These are phyloP conservation scores for Lophotis ruficrista DNA, from an alignment of 2,113 vertebrate species.

Conservation along the genomic window DNA sequence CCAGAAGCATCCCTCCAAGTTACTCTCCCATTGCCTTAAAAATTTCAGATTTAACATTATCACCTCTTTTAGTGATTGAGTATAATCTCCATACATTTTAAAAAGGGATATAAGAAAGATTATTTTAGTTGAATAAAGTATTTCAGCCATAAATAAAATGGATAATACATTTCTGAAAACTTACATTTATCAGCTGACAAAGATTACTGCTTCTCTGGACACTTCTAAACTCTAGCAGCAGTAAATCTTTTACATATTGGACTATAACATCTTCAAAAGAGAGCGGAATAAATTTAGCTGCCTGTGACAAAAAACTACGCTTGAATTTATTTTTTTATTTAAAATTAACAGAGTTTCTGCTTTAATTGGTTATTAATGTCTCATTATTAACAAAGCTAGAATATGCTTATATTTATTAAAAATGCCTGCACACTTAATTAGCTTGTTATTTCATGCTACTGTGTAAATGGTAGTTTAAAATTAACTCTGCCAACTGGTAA, in stretches of 20 bases:
- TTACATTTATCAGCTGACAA: background rate
- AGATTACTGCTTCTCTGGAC: background rate
- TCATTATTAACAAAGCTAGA: background rate
- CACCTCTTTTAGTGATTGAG: slow-evolving; percentile 69
- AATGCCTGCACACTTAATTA: background rate
- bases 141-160: background rate
- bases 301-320: background rate
- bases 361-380: background rate
- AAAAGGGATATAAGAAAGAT: background rate
- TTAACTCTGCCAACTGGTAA: background rate
- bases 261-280: background rate
- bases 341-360: background rate
- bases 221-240: background rate
- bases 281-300: background rate
- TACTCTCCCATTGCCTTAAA: slow-evolving; percentile 61
- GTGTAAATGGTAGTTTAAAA: background rate
- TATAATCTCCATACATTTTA: slow-evolving; percentile 40
- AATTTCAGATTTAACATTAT: slow-evolving; percentile 65
- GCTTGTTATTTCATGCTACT: background rate
- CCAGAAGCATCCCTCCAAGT: slow-evolving; percentile 25
- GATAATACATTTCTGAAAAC: background rate
- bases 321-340: background rate
- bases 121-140: background rate
- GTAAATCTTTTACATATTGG: background rate
- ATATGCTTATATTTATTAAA: background rate